phyloP scores from a whole-genome alignment of 2,113 vertebrate genomes.

The Eonycteris spelaea region DNA sequence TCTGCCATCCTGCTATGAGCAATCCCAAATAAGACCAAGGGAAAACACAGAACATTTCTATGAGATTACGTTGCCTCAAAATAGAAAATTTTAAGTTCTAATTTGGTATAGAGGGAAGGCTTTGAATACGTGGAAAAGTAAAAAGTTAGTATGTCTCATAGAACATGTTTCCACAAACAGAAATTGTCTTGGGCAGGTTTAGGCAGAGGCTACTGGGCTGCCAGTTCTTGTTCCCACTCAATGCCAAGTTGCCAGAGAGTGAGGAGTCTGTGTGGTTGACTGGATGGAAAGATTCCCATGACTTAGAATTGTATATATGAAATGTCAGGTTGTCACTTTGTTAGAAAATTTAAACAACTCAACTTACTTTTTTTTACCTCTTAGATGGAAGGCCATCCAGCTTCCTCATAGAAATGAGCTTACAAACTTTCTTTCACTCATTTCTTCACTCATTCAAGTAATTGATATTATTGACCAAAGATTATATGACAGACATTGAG shows the following conservation, averaged over 20 bases:
- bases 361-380: background rate
- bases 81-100: background rate
- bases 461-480: background rate
- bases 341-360: background rate
- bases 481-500: background rate
- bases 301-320: background rate
- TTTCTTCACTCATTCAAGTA: background rate
- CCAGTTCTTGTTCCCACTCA: background rate
- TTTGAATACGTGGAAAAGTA: background rate
- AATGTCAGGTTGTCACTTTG: background rate
- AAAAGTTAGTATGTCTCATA: background rate
- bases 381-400: background rate
- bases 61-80: background rate
- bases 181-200: background rate
- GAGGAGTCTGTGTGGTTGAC: background rate
- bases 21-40: background rate
- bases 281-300: background rate
- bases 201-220: background rate
- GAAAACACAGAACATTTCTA: background rate
- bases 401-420: background rate
- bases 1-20: background rate
- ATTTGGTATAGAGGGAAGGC: background rate
- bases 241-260: background rate
- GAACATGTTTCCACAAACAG: background rate
- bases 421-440: background rate